Evolutionary conservation across 2,888 invertebrate genomes (phyloP), one percentile per base, ranked within the genome.

Genomic region (Agriopis aurantiaria): DNA sequence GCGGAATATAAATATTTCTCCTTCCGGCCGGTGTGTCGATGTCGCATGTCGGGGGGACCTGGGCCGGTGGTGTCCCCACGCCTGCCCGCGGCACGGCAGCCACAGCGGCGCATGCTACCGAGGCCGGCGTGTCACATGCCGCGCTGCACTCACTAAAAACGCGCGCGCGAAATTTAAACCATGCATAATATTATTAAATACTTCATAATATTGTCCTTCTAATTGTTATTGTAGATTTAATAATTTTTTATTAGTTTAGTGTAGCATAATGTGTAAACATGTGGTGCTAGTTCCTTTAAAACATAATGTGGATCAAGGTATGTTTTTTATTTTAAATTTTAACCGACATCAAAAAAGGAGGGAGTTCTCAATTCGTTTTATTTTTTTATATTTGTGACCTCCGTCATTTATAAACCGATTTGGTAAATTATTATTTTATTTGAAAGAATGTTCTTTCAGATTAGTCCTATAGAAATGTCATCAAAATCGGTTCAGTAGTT

Each of bases 221-320:
- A 4, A n/a, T 43, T 8, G 5, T 43, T 43, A 43, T 33, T 53
- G 33, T 9, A 41, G 14, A 41, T 3, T 40, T 40, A 2, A 41
- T 8, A 3, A 40, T 11, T 10, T 43, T 56, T 9, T 56, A 40
- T 55, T 7, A 55, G 5, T 46, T 58, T 12, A 9, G 33, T 48
- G 8, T 66, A 57, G 63, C 75, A 76, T 79, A 81, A 92, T 91
- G 92, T 92, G 91, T 79, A 89, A 90, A 80, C 88, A 90, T 82
- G 84, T 88, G 79, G 85, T 88, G 49, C 79, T 89, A 71, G 85
- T 90, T 82, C 86, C 89, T 74, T 83, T 90, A 83, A 90, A 87
- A 72, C 82, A 88, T 67, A 81, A 80, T 52, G 75, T 78, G 72
- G 89, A 91, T 71, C 74, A 87, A 76, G 89, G 92, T 92, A 81